Percentiles rank a stretch among this genome's conserved stretches.
Conservation (phyloP, 2,113 vertebrate species). For the Tinamus guttatus region DNA sequence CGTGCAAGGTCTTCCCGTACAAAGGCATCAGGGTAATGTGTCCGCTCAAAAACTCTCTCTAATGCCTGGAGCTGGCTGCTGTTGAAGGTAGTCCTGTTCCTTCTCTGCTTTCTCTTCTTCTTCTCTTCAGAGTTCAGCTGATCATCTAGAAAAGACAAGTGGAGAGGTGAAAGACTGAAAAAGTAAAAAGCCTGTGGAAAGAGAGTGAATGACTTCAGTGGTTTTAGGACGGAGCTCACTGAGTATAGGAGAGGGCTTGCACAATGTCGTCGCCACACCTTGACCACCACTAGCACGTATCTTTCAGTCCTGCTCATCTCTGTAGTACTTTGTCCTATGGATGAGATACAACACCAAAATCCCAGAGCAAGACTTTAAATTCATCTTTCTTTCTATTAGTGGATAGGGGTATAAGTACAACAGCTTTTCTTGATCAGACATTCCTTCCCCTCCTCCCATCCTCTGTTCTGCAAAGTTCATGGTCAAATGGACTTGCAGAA, state of each 20-base stretch:
- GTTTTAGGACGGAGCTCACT: neutral
- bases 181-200: neutral
- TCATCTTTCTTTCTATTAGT: neutral
- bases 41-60: slow-evolving; percentile 96
- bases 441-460: too few relatives aligned
- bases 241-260: neutral
- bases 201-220: neutral
- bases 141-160: slow-evolving; percentile 83
- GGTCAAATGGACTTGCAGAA: neutral
- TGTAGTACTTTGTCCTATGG: neutral
- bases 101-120: slow-evolving; percentile 96
- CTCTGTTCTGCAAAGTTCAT: neutral
- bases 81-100: slow-evolving; percentile 97
- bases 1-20: slow-evolving; percentile 96
- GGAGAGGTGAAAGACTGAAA: neutral
- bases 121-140: slow-evolving; percentile 96
- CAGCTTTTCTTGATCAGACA: too few relatives aligned
- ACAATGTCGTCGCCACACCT: neutral
- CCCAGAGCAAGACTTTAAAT: neutral
- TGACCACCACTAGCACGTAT: neutral
- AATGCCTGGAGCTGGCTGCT: slow-evolving; percentile 97
- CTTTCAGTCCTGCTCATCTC: neutral
- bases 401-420: too few relatives aligned
- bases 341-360: neutral
- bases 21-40: slow-evolving; percentile 98